Evolutionary conservation across 1,140 invertebrate genomes (phyloP), one percentile per base, ranked within the genome.

Genomic region (Aporrectodea caliginosa): DNA sequence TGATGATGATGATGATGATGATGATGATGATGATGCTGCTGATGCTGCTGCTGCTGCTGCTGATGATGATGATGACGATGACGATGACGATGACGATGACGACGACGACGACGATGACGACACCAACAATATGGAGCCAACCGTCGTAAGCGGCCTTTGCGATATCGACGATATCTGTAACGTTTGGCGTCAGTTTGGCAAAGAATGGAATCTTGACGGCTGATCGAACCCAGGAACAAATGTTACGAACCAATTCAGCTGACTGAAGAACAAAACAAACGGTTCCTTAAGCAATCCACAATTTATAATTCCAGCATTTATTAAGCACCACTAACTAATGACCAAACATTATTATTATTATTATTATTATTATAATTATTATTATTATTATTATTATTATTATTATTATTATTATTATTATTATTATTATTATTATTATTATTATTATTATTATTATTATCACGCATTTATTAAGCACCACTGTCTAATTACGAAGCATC

Each of bases 121-220:
- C 72, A 72, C 22, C 58, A 16, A 1, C 14, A 69, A n/a, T 12
- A 58, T 77, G n/a, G 74, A 75, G 35, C 79, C 83, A 89, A 92
- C 94, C 95, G 91, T 97, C 92, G 84, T 94, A 90, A 1, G 97
- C 97, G 0, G 97, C 98, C 84, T 86, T 90, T 0, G 98, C 97
- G 83, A 99, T 96, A 2, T 89, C 88, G 0, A 93, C 92, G 71
- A 99, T 95, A 82, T 98, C 93, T 0, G 97, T 99, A 0, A 99
- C 96, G 87, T 99, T 99, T 0, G 98, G 98, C 0, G 98, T 99
- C 72, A 99, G 86, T 89, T 99, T 99, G 1, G 97, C 92, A 89
- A 99, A 99, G 89, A 99, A 94, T n/a, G 98, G 98, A 83, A 99
- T 96, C 84, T 93, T 94, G 1, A 96, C 92, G 0, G 93, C 92